Evolutionary conservation across 2,113 vertebrate genomes (phyloP), one percentile per base, ranked within the genome.

Genomic region (Melanocharis versteri): DNA sequence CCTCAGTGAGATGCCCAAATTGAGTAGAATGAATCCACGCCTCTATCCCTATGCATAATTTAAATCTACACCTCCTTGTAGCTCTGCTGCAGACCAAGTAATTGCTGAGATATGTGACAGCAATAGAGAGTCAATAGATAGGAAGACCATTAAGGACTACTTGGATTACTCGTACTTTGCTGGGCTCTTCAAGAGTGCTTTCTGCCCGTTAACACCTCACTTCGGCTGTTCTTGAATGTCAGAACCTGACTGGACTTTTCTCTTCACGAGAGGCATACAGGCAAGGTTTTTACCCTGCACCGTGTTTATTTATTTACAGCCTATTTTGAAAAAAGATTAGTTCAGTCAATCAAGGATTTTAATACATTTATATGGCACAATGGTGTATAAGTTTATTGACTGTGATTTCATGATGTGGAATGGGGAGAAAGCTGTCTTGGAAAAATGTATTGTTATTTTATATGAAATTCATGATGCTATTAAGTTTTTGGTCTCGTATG

Each of bases 401-500:
- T 92, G 70, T 85, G 92, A 94, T 97, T 97, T 95, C 88, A 69
- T 82, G 40, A 73, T 69, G 57, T 54, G 56, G 85, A 89, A 94
- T 89, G 84, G 66, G 61, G 61, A 94, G 61, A 92, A 96, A 94
- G 51, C 35, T 97, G 92, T 87, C 88, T 89, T 93, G 89, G 93
- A 96, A 87, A 97, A 98, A 97, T 81, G 95, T 91, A 91, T 96
- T 96, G 96, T 97, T 98, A 95, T 97, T 98, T 98, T 97, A 97
- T 97, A 97, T 93, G 91, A 97, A 98, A 98, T 97, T 98, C 97
- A 97, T 97, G 96, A 96, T 72, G 92, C 96, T 97, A 96, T 97
- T 98, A 97, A 90, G 64, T 91, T 97, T 97, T 98, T 93, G 90
- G 87, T 95, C 88, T 96, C 42, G 4, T 93, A 93, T 89, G 93